Conservation (phyloP, 2,797 vertebrate species). For the Sciaenops ocellatus region DNA sequence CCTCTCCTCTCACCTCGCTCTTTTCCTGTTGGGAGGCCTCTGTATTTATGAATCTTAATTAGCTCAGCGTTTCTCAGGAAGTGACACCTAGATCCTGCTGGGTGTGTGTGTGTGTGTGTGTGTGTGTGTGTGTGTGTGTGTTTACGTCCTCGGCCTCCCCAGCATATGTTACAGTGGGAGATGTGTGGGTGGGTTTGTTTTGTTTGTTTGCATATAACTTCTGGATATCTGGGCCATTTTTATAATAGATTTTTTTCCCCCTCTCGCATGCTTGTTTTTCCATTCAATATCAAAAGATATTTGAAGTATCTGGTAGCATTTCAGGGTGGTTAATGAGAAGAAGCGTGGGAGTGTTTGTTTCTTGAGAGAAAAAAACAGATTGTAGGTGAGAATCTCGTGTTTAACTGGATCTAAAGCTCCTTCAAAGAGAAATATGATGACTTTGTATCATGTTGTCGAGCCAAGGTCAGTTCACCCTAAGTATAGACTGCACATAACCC, state of each 20-base stretch:
- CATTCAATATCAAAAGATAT: slow-evolving; percentile 40
- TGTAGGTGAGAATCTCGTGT: slow-evolving; percentile 8
- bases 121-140: slow-evolving; percentile 28
- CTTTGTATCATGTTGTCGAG: slow-evolving; percentile 14
- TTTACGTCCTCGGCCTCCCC: slow-evolving; percentile 29
- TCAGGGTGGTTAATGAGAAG: slow-evolving; percentile 42
- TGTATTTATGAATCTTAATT: slow-evolving; percentile 75
- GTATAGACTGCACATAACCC: background rate
- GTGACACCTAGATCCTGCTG: slow-evolving; percentile 65
- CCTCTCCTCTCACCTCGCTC: slow-evolving; percentile 5
- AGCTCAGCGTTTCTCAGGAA: slow-evolving; percentile 64
- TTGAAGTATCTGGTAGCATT: slow-evolving; percentile 28
- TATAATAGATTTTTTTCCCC: slow-evolving; percentile 16
- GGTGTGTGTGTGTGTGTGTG: slow-evolving; percentile 41
- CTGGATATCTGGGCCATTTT: slow-evolving; percentile 66
- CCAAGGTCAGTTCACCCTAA: background rate
- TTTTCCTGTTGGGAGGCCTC: slow-evolving; percentile 46
- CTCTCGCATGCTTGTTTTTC: slow-evolving; percentile 24
- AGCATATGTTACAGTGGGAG: slow-evolving; percentile 43
- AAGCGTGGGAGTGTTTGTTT: slow-evolving; percentile 32
- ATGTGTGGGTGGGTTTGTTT: slow-evolving; percentile 53
- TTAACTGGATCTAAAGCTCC: slow-evolving; percentile 35
- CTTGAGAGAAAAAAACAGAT: slow-evolving; percentile 9
- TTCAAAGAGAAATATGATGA: slow-evolving; percentile 22
- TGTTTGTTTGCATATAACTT: slow-evolving; percentile 66